A percentile compares a stretch with the other conserved stretches of the same genome.
Evolutionary conservation across 2,888 invertebrate genomes (phyloP).

Genomic region (Noctua comes): DNA sequence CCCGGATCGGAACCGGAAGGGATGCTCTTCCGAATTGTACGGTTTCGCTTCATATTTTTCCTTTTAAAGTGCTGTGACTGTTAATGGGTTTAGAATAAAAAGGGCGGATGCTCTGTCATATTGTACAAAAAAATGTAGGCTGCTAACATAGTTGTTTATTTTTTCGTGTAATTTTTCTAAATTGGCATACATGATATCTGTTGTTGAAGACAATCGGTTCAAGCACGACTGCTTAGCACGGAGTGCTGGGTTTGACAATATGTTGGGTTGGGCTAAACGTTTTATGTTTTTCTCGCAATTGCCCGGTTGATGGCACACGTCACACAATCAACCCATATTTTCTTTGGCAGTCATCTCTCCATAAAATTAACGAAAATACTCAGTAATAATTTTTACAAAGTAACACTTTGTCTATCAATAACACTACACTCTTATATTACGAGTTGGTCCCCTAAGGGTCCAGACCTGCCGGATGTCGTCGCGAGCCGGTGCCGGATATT

Average conservation of each 20-base stretch:
- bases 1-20: conserved; percentile 50
- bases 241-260: background rate
- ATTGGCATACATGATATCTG: background rate
- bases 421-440: background rate
- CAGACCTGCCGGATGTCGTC: conserved; percentile 44
- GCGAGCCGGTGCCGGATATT: conserved; percentile 55
- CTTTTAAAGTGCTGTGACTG: conserved; percentile 41
- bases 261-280: background rate
- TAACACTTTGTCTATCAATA: conserved; percentile 8
- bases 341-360: background rate
- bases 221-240: background rate
- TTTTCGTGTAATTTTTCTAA: background rate
- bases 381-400: background rate
- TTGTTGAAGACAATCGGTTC: background rate
- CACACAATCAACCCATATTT: background rate
- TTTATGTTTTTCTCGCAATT: background rate
- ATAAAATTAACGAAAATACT: background rate
- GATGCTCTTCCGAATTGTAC: conserved; percentile 42
- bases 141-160: background rate
- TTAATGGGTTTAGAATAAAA: conserved; percentile 19
- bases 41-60: conserved; percentile 41
- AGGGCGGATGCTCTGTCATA: conserved; percentile 3
- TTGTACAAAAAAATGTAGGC: background rate
- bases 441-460: background rate
- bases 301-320: too few species aligned